phyloP scores from a whole-genome alignment of 2,113 vertebrate genomes.

The Neofelis nebulosa region DNA sequence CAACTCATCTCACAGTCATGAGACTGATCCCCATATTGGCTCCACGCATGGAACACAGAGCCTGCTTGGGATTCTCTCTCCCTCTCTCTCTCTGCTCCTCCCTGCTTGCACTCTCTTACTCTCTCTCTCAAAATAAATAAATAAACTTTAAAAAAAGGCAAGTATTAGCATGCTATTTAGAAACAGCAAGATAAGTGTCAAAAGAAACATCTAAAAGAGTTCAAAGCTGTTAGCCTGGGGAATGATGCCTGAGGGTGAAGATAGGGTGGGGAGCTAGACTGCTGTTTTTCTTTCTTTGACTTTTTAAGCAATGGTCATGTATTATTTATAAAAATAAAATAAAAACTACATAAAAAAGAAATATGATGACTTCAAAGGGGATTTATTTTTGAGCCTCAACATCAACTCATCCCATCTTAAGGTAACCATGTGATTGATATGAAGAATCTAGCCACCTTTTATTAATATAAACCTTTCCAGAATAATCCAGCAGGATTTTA shows the following conservation, averaged over 20 bases:
- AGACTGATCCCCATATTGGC: too few species aligned
- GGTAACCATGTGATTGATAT: constrained; percentile 9
- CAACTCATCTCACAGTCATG: too few species aligned
- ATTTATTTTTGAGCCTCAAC: constrained; percentile 47
- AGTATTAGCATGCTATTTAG: neutral
- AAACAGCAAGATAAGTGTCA: neutral
- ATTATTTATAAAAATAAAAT: constrained; percentile 58
- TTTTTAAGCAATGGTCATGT: constrained; percentile 2
- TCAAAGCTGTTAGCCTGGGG: neutral
- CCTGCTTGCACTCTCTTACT: too few species aligned
- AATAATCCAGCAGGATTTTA: neutral
- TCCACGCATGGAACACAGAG: too few species aligned
- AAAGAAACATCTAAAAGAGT: neutral
- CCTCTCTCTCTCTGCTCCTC: too few species aligned
- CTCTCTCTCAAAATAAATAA: too few species aligned
- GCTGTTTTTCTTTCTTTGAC: constrained; percentile 42
- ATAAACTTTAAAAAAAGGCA: neutral
- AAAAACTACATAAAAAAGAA: constrained; percentile 24
- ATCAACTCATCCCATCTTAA: neutral
- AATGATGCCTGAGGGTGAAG: neutral
- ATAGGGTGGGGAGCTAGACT: neutral
- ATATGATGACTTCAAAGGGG: neutral
- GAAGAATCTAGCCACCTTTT: neutral
- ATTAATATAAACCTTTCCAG: constrained; percentile 22
- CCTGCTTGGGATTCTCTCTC: too few species aligned